Conservation (phyloP, 2,888 invertebrate species). For the Alloscopus bannaensis region DNA sequence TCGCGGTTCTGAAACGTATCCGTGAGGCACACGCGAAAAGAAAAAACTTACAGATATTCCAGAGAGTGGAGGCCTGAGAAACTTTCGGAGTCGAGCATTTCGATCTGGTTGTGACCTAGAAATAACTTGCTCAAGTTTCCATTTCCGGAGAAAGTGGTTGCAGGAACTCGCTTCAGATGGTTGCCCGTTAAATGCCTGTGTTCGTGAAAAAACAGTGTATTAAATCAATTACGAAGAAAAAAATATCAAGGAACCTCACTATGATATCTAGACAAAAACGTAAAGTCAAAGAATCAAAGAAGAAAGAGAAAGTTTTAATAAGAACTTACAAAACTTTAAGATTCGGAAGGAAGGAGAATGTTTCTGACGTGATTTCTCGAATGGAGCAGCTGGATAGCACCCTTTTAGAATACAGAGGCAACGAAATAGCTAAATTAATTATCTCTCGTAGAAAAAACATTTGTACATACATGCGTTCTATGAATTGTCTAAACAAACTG, state of each 20-base stretch:
- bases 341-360: conserved; percentile 49
- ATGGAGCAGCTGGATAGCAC: conserved; percentile 66
- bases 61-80: conserved; percentile 66
- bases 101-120: conserved; percentile 68
- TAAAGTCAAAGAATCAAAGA: not conserved
- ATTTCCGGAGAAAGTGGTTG: conserved; percentile 60
- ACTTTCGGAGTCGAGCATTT: conserved; percentile 53
- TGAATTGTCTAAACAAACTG: too few species aligned
- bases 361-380: conserved; percentile 43
- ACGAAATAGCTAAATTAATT: too few species aligned
- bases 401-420: conserved; percentile 29
- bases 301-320: not conserved
- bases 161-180: conserved; percentile 60
- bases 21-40: too few species aligned
- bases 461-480: too few species aligned
- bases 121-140: conserved; percentile 64
- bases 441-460: too few species aligned
- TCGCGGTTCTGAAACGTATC: too few species aligned
- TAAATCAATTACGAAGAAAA: too few species aligned
- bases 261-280: not conserved
- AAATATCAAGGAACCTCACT: too few species aligned
- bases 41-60: conserved; percentile 68
- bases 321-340: conserved; percentile 66
- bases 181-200: conserved; percentile 70
- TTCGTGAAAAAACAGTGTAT: not conserved